Evolutionary conservation across 2,888 invertebrate genomes (phyloP).

Genomic region (Philonicus albiceps): DNA sequence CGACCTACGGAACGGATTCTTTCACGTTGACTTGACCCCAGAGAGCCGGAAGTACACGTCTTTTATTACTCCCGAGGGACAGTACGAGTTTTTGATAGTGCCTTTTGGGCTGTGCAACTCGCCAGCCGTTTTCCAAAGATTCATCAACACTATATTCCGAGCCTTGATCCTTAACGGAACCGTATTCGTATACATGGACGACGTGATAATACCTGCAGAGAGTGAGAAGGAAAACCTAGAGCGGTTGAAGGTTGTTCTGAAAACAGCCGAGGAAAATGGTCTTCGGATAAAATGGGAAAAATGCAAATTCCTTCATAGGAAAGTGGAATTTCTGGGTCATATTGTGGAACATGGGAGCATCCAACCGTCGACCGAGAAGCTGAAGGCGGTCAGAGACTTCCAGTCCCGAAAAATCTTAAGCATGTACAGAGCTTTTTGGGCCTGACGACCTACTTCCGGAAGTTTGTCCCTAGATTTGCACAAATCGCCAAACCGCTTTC

Average conservation of each 20-base stretch:
- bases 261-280: conserved; percentile 13
- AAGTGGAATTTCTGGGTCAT: conserved; percentile 44
- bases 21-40: background rate
- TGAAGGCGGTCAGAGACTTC: conserved; percentile 37
- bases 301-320: conserved; percentile 42
- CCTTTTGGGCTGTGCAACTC: background rate
- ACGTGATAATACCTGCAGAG: background rate
- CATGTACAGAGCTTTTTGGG: conserved; percentile 45
- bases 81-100: background rate
- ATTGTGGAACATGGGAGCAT: conserved; percentile 28
- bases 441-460: conserved; percentile 42
- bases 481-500: background rate
- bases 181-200: background rate
- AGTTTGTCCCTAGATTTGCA: conserved; percentile 14
- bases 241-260: background rate
- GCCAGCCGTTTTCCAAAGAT: background rate
- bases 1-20: background rate
- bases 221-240: background rate
- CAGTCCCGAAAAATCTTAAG: conserved; percentile 16
- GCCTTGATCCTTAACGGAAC: background rate
- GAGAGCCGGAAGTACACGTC: background rate
- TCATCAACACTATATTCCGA: background rate
- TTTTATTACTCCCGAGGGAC: background rate
- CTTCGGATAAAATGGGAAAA: conserved; percentile 45
- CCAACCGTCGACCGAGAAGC: conserved; percentile 32